Evolutionary conservation across 1,140 invertebrate genomes (phyloP).

Genomic region (Aphelinus atriplicis): DNA sequence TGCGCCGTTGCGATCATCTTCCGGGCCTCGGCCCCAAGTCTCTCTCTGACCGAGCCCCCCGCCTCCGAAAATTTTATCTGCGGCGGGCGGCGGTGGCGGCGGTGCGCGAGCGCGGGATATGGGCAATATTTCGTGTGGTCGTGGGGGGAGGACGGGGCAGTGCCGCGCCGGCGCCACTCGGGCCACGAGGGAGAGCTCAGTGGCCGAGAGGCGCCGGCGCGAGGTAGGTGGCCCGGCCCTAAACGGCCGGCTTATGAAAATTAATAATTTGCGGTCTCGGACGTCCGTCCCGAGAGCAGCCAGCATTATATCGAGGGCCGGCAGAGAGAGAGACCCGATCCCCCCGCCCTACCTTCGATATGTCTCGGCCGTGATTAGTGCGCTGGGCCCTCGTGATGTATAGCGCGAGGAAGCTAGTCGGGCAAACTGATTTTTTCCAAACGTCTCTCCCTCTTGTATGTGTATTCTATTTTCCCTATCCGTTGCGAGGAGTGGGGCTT

Average conservation of each 20-base stretch:
- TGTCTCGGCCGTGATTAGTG: neutral
- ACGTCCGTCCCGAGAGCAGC: neutral
- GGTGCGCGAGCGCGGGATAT: conserved; percentile 11
- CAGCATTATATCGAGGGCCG: neutral
- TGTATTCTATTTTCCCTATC: no score
- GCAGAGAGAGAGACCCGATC: no score
- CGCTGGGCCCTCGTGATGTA: neutral
- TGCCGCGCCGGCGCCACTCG: conserved; percentile 4
- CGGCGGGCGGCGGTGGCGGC: neutral
- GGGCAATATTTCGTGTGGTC: conserved; percentile 26
- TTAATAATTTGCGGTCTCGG: conserved; percentile 35
- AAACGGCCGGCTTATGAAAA: conserved; percentile 31
- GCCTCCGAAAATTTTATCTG: conserved; percentile 34
- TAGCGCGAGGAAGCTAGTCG: no score
- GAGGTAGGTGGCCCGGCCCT: conserved; percentile 42
- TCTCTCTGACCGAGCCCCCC: neutral
- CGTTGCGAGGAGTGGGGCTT: no score
- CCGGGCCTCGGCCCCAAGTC: neutral
- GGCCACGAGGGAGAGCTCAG: no score
- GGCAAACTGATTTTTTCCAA: no score
- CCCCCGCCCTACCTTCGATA: no score
- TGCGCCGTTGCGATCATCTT: neutral
- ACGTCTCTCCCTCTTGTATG: no score
- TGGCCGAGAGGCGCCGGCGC: conserved; percentile 36
- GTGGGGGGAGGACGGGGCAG: conserved; percentile 18